phyloP scores from a whole-genome alignment of 2,113 vertebrate genomes.

The Falco punctatus region DNA sequence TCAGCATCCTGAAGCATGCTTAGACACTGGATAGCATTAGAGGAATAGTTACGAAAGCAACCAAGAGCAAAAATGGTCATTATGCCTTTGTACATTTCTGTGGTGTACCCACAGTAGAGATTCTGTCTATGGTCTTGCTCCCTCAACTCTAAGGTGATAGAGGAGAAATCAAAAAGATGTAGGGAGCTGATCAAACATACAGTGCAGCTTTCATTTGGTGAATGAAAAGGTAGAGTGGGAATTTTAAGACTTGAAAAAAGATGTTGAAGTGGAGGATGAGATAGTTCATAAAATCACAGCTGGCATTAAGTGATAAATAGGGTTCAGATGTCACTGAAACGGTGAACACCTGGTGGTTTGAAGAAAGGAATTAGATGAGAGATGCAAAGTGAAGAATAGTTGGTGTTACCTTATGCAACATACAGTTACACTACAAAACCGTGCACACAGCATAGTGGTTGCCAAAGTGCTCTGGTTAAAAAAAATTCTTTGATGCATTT shows the following conservation, averaged over 20 bases:
- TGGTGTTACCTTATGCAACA: neutral
- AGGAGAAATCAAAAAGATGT: neutral
- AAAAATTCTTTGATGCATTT: neutral
- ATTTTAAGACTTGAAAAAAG: neutral
- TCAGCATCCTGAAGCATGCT: neutral
- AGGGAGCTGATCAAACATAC: neutral
- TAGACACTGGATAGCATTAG: neutral
- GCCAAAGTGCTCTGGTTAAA: neutral
- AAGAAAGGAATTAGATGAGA: neutral
- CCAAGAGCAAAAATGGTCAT: neutral
- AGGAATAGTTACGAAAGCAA: neutral
- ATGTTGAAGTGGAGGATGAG: neutral
- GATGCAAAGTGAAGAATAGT: neutral
- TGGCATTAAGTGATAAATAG: neutral
- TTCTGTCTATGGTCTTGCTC: neutral
- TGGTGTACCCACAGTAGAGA: neutral
- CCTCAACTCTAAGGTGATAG: neutral
- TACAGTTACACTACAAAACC: neutral
- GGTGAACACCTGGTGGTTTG: neutral
- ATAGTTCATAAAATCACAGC: neutral
- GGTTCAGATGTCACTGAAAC: neutral
- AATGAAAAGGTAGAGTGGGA: neutral
- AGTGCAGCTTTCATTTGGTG: neutral
- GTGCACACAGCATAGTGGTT: neutral
- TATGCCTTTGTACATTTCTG: neutral